Evolutionary conservation across 2,113 vertebrate species (phyloP).

Genomic region (Lepus timidus): DNA sequence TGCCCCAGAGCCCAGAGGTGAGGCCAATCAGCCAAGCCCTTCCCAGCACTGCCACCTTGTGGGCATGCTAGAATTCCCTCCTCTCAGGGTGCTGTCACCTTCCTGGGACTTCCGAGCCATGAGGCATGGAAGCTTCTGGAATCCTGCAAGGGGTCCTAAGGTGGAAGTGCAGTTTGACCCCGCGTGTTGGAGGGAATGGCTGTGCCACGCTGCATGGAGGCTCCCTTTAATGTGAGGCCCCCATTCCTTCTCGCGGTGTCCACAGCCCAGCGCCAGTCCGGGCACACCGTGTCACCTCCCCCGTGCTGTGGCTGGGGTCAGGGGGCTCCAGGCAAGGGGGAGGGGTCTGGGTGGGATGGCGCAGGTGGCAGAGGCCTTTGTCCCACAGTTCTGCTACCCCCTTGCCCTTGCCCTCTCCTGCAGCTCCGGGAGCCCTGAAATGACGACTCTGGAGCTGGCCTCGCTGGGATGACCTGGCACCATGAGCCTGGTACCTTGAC

Average conservation of each 20-base stretch:
- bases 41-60: not conserved
- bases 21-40: not conserved
- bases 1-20: not conserved
- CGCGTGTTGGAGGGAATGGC: fast-evolving
- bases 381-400: not conserved
- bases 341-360: not conserved
- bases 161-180: not conserved
- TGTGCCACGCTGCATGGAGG: fast-evolving
- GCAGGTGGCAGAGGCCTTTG: not conserved
- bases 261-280: fast-evolving
- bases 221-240: not conserved
- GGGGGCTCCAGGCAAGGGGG: not conserved
- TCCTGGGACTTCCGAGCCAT: not conserved
- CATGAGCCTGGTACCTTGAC: not conserved
- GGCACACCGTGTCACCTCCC: too few species aligned
- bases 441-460: too few species aligned
- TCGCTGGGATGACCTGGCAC: not conserved
- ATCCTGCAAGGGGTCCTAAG: not conserved
- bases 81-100: not conserved
- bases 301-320: not conserved
- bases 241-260: not conserved
- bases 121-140: not conserved
- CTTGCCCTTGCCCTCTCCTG: not conserved
- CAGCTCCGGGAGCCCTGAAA: too few species aligned
- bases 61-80: not conserved